Percentiles rank a stretch among this genome's conserved stretches.
phyloP scores from a whole-genome alignment of 1,140 invertebrate genomes.

The Lepidurus apus region DNA sequence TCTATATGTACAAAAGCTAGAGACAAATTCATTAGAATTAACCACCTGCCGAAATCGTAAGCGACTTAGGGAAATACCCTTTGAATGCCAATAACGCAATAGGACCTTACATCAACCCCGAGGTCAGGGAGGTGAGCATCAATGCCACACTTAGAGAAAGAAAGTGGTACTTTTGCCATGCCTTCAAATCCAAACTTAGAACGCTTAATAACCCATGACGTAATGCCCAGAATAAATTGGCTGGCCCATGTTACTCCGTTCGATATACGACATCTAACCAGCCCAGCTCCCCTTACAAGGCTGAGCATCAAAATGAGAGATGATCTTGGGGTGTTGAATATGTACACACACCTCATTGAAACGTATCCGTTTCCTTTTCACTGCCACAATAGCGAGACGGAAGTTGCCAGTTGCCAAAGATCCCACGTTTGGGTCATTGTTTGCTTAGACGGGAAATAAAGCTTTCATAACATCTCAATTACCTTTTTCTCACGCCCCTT shows the following conservation, averaged over 20 bases:
- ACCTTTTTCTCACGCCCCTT: not conserved
- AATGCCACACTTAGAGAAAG: not conserved
- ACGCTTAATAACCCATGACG: conserved; percentile 1
- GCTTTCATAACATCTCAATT: not conserved
- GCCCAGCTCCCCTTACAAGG: not conserved
- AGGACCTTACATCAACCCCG: not conserved
- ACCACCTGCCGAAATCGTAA: not conserved
- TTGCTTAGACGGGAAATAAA: not conserved
- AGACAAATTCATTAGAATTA: not conserved
- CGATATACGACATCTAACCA: not conserved
- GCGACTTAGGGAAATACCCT: not conserved
- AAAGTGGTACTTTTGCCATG: not conserved
- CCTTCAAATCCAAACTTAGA: not conserved
- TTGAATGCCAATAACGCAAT: not conserved
- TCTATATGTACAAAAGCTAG: not conserved
- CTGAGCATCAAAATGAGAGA: not conserved
- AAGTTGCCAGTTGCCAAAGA: not conserved
- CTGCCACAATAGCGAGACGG: not conserved
- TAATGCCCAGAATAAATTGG: not conserved
- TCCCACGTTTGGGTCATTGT: not conserved
- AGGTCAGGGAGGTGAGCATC: not conserved
- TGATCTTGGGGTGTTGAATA: not conserved
- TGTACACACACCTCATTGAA: not conserved
- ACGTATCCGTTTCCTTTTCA: not conserved
- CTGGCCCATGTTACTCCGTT: not conserved